These are phyloP conservation scores for Myotis brandtii DNA, from an alignment of 2,113 vertebrate species.

Conservation along the genomic window DNA sequence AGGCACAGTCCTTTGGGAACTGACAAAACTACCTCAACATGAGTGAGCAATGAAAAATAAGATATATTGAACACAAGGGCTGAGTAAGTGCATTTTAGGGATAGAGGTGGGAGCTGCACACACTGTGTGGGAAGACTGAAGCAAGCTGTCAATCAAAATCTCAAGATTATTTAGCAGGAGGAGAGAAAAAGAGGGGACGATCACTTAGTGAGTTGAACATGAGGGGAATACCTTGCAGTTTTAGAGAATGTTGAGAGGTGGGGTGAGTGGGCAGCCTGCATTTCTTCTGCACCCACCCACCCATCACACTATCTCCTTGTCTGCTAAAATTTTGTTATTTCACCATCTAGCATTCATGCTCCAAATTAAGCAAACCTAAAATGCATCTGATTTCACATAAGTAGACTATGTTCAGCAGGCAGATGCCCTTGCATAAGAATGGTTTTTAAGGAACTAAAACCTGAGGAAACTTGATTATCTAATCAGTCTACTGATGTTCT, in stretches of 20 bases:
- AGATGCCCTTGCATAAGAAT: neutral
- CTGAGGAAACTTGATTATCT: neutral
- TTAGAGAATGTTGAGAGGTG: neutral
- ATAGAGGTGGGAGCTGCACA: neutral
- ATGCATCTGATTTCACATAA: neutral
- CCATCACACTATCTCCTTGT: neutral
- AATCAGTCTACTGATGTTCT: neutral
- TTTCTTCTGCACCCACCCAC: neutral
- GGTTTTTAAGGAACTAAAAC: neutral
- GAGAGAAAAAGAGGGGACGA: neutral
- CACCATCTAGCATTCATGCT: neutral
- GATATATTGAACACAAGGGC: neutral
- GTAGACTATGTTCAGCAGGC: neutral
- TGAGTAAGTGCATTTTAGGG: neutral
- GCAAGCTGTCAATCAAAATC: constrained; percentile 55
- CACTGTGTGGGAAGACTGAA: constrained; percentile 43
- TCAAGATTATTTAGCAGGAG: neutral
- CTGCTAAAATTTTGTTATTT: neutral
- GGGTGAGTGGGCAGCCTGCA: neutral
- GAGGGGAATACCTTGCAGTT: neutral
- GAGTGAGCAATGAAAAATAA: neutral
- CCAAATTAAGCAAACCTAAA: neutral
- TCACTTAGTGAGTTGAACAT: neutral
- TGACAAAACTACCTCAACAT: neutral
- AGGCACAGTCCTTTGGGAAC: neutral